Base-by-base conservation (phyloP, 2,888 invertebrate species). In the Tromatobia lineatoria region DNA sequence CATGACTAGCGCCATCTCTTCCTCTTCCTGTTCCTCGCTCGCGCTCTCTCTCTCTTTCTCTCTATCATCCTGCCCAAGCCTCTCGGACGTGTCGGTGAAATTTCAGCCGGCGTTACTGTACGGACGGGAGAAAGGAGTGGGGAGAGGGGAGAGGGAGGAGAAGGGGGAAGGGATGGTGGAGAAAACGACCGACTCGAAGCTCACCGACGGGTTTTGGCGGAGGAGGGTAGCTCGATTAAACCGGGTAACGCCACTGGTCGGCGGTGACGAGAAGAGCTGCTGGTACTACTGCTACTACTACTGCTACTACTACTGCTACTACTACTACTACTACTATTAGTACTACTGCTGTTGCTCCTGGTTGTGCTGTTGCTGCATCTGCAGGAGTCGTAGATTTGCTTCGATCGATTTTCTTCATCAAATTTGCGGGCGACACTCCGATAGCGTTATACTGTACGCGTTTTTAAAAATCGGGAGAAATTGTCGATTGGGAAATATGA, bases 51-150 rank as follows among this genome's bases (percentile, higher is more conserved):
- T 34, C 64, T 64, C 52, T n/a, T 42, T 10, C 70, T 20, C 45
- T 54, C n/a, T 91, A 91, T 91, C 89, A 88, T 89, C 91, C 90
- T 93, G 93, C 93, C 94, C 95, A 95, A 94, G 94, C 94, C 94
- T 94, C 94, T 94, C 94, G 95, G 94, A 59, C 59, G 94, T 94
- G 94, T 94, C 94, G 93, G 94, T 94, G 95, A 95, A 95, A 95
- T 95, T 94, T 95, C 87, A 85, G 78, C 77, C 83, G 85, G 91
- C 83, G 78, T 85, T 47, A 59, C 34, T 18, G 38, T 67, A 47
- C 45, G 45, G 15, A 20, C 23, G 47, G 71, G 57, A 57, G 52
- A 18, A 71, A 23, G 3, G 47, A 38, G 42, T 20, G 29, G 15
- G 50, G 42, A 52, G 42, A 50, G 34, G 54, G 7, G 13, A 15